Conservation (phyloP, 1,140 invertebrate species). For the Apis dorsata region DNA sequence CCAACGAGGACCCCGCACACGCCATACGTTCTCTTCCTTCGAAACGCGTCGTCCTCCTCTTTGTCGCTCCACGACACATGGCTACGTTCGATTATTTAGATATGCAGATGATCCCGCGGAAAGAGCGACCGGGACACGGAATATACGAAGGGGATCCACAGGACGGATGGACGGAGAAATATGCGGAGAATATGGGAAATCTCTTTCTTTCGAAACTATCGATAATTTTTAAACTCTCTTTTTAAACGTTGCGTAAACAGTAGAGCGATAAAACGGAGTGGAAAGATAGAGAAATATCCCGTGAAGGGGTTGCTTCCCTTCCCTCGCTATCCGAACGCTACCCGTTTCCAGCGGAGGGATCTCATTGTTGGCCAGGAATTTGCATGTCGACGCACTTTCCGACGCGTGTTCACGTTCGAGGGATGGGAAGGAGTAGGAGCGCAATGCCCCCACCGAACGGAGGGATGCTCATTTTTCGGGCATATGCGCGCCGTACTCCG, state of each 20-base stretch:
- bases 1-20: constrained; percentile 70
- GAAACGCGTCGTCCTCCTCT: constrained; percentile 50
- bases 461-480: constrained; percentile 51
- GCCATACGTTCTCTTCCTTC: constrained; percentile 72
- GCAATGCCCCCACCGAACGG: constrained; percentile 16
- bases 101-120: constrained; percentile 75
- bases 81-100: constrained; percentile 78
- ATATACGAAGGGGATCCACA: constrained; percentile 19
- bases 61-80: constrained; percentile 71
- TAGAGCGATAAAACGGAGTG: too few relatives aligned
- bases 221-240: too few relatives aligned
- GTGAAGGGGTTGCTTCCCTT: constrained; percentile 18
- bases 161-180: not conserved
- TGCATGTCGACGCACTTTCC: constrained; percentile 71
- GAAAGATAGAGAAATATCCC: not conserved
- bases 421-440: constrained; percentile 37
- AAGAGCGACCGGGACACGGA: constrained; percentile 39
- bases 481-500: constrained; percentile 32
- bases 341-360: constrained; percentile 31
- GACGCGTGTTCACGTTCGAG: constrained; percentile 52
- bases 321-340: not conserved
- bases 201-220: not conserved
- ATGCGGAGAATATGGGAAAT: not conserved
- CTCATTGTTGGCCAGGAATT: constrained; percentile 69
- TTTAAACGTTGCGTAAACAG: too few relatives aligned